Conservation (phyloP, 1,140 invertebrate species). For the Nasonia giraulti region DNA sequence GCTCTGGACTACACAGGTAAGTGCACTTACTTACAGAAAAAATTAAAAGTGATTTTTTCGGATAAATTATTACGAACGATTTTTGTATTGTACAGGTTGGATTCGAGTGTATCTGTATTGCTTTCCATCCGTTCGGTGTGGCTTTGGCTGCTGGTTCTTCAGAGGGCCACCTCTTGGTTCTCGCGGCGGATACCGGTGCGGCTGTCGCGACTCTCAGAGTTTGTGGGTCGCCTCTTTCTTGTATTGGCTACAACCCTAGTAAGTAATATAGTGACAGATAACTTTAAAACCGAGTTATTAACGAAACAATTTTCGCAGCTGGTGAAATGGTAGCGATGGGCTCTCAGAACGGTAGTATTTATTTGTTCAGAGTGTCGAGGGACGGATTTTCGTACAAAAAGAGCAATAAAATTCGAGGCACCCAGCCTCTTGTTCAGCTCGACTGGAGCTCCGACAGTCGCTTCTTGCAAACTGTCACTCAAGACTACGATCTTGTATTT, state of each 20-base stretch:
- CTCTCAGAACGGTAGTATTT: slow-evolving; percentile 91
- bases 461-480: slow-evolving; percentile 91
- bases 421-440: slow-evolving; percentile 86
- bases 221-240: slow-evolving; percentile 88
- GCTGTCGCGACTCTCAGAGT: slow-evolving; percentile 89
- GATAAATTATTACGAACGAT: too few species aligned
- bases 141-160: slow-evolving; percentile 91
- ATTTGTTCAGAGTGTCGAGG: slow-evolving; percentile 87
- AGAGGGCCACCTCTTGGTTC: slow-evolving; percentile 89
- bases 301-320: slow-evolving; percentile 74
- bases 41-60: background rate
- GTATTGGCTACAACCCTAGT: slow-evolving; percentile 91
- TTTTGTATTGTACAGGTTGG: slow-evolving; percentile 75
- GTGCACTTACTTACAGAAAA: background rate
- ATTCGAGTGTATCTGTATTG: slow-evolving; percentile 88
- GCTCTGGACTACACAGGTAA: slow-evolving; percentile 90
- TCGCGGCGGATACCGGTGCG: slow-evolving; percentile 88
- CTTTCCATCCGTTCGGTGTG: slow-evolving; percentile 90
- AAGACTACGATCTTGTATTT: slow-evolving; percentile 92
- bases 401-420: slow-evolving; percentile 88
- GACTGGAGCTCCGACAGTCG: slow-evolving; percentile 94
- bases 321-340: slow-evolving; percentile 93
- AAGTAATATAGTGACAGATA: slow-evolving; percentile 55
- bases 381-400: slow-evolving; percentile 92
- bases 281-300: slow-evolving; percentile 3